Base-by-base conservation (phyloP, 2,113 vertebrate species). In the Acanthisitta chloris region DNA sequence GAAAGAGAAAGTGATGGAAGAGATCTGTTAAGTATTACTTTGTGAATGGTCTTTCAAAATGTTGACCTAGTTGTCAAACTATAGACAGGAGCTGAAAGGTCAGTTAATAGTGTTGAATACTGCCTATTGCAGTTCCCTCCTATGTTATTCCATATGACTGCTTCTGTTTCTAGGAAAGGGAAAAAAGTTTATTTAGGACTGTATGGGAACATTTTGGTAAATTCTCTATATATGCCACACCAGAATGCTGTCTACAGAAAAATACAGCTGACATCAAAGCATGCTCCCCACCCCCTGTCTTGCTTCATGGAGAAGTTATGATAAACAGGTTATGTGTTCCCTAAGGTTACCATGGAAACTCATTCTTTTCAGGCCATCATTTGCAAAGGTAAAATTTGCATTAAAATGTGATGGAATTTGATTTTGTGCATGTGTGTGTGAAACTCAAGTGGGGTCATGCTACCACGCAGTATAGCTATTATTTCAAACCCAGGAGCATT, bases 371-470 rank as follows among this genome's bases (percentile, higher is more conserved):
- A 97, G 97, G 96, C 97, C 97, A 98, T 98, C 93, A 97, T 96
- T 97, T 98, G 98, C 97, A 97, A 98, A 98, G 98, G 97, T 98
- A 98, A 98, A 96, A 98, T 98, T 98, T 98, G 97, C 98, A 98
- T 98, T 98, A 97, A 97, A 98, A 98, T 98, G 94, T 96, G 97
- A 97, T 97, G 95, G 96, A 98, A 98, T 97, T 97, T 97, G 95
- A 97, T 97, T 97, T 97, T 96, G 96, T 98, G 95, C 94, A 81
- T 95, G 91, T 97, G 88, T 97, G 83, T 96, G 90, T 90, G 84
- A 97, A 94, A 94, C 91, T 97, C 97, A 97, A 97, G 97, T 96
- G 95, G 97, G 98, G 97, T 98, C 97, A 98, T 92, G 96, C 93
- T 94, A 97, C 92, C 87, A 93, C 25, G 17, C 86, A 90, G 86